A percentile compares a stretch with the other conserved stretches of the same genome.
These are phyloP conservation scores for Peromyscus attwateri DNA, from an alignment of 2,797 vertebrate genomes.

Conservation along the genomic window DNA sequence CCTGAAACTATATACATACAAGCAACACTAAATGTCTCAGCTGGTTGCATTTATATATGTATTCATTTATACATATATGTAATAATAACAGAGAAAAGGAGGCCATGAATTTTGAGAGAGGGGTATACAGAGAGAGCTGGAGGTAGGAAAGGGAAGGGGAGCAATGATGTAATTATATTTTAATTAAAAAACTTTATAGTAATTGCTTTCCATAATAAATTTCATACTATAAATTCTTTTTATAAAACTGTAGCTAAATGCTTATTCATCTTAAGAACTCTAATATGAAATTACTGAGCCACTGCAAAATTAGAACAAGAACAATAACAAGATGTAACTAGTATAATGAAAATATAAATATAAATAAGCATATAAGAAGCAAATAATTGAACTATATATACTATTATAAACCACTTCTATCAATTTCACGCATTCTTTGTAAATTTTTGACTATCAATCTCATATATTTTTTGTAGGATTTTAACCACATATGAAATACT, in stretches of 20 bases:
- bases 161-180: neutral
- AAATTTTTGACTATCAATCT: slow-evolving; percentile 76
- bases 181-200: slow-evolving; percentile 42
- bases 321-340: neutral
- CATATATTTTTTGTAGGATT: slow-evolving; percentile 74
- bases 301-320: slow-evolving; percentile 32
- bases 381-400: slow-evolving; percentile 33
- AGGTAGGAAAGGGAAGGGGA: neutral
- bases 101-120: neutral
- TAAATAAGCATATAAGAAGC: slow-evolving; percentile 26
- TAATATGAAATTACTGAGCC: neutral
- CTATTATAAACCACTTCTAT: slow-evolving; percentile 54
- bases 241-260: slow-evolving; percentile 68
- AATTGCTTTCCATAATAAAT: slow-evolving; percentile 50
- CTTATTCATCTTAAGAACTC: slow-evolving; percentile 51
- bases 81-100: neutral
- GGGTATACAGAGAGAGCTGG: neutral
- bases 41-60: neutral
- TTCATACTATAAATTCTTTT: slow-evolving; percentile 59
- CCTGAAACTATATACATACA: neutral
- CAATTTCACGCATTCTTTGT: slow-evolving; percentile 53
- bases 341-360: slow-evolving; percentile 55
- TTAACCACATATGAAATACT: slow-evolving; percentile 56
- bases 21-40: neutral
- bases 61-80: neutral